A percentile compares a stretch with the other conserved stretches of the same genome.
Conservation (phyloP, 2,113 vertebrate species). For the Syngnathus scovelli region DNA sequence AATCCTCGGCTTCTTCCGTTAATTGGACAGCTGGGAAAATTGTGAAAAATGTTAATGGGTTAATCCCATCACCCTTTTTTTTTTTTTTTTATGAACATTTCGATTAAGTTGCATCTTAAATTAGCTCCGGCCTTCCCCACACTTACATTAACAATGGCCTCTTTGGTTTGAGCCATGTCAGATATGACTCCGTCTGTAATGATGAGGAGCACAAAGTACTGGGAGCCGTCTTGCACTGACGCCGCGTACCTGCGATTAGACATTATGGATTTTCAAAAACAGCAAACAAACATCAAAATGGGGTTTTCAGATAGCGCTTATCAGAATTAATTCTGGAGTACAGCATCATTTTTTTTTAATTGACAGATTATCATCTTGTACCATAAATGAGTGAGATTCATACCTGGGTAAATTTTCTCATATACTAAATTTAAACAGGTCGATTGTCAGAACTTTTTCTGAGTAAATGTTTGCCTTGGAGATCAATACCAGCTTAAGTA, state of each 20-base stretch:
- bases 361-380: slow-evolving; percentile 21
- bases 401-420: slow-evolving; percentile 29
- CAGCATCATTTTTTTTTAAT: neutral
- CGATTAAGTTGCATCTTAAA: neutral
- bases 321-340: slow-evolving; percentile 1
- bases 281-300: neutral
- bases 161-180: slow-evolving; percentile 96
- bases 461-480: slow-evolving; percentile 12
- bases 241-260: slow-evolving; percentile 73
- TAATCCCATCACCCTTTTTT: too few relatives aligned
- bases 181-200: slow-evolving; percentile 96
- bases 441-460: slow-evolving; percentile 11
- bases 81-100: neutral
- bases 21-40: neutral
- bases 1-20: neutral
- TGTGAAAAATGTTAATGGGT: slow-evolving; percentile 1
- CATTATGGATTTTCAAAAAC: neutral
- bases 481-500: slow-evolving; percentile 3
- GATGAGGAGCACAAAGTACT: slow-evolving; percentile 93
- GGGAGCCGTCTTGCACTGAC: slow-evolving; percentile 85
- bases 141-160: slow-evolving; percentile 93
- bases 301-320: slow-evolving; percentile 1
- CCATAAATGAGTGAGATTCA: slow-evolving; percentile 1
- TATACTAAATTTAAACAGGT: slow-evolving; percentile 28
- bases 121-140: neutral